A percentile compares a stretch with the other conserved stretches of the same genome.
phyloP scores from a whole-genome alignment of 2,797 vertebrate genomes.

The Lithobates pipiens region DNA sequence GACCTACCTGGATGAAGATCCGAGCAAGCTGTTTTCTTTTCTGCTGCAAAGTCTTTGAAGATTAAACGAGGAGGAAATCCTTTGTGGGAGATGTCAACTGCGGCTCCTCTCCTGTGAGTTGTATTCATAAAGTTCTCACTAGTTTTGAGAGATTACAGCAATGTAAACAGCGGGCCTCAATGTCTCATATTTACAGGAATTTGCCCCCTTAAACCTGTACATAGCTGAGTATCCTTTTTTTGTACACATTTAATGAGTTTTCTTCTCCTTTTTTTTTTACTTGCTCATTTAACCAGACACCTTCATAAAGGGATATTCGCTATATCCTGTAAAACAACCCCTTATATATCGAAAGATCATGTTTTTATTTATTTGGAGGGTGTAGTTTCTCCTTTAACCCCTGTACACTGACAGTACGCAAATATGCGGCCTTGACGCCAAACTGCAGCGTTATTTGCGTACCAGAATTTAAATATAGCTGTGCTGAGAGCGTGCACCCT shows the following conservation, averaged over 20 bases:
- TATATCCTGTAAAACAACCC: neutral
- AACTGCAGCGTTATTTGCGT: no score
- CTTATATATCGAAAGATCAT: no score
- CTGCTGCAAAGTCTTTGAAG: slow-evolving; percentile 80
- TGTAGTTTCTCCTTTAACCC: no score
- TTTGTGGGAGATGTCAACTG: slow-evolving; percentile 80
- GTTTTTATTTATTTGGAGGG: no score
- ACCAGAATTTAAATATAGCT: no score
- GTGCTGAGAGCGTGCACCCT: no score
- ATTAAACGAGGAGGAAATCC: slow-evolving; percentile 77
- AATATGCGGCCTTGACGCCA: no score
- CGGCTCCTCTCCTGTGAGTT: slow-evolving; percentile 71
- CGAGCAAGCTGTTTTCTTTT: slow-evolving; percentile 77
- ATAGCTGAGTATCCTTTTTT: neutral
- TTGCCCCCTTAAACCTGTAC: slow-evolving; percentile 55
- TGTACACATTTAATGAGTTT: neutral
- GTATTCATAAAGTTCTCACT: slow-evolving; percentile 64
- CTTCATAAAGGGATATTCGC: neutral
- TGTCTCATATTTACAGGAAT: slow-evolving; percentile 62
- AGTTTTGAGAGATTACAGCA: slow-evolving; percentile 62
- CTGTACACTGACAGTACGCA: no score
- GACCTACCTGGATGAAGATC: slow-evolving; percentile 78
- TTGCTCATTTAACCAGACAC: neutral
- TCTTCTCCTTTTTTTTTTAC: neutral
- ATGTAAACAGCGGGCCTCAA: slow-evolving; percentile 47